Conservation (phyloP, 2,113 vertebrate species). For the Triplophysa rosa region DNA sequence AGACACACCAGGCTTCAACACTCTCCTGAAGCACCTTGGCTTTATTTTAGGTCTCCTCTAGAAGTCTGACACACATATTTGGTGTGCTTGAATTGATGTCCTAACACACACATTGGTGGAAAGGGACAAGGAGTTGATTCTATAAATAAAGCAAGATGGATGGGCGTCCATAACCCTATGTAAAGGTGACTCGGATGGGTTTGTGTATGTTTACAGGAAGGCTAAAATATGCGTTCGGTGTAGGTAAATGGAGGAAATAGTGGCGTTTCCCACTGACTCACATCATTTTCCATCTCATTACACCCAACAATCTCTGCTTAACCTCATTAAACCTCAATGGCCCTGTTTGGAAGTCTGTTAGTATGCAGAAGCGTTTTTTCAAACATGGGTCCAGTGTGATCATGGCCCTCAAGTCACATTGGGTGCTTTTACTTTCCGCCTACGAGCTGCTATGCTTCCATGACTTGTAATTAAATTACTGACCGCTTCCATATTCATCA, state of each 20-base stretch:
- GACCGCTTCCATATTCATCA: slow-evolving; percentile 28
- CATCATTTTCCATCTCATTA: slow-evolving; percentile 18
- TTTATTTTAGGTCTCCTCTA: slow-evolving; percentile 26
- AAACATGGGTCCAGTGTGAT: slow-evolving; percentile 3
- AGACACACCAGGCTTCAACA: neutral
- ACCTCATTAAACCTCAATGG: slow-evolving; percentile 27
- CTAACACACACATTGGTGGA: neutral
- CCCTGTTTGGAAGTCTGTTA: slow-evolving; percentile 16
- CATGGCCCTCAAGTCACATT: neutral
- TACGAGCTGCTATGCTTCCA: neutral
- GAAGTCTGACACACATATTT: slow-evolving; percentile 29
- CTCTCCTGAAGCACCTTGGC: slow-evolving; percentile 14
- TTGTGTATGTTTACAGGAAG: slow-evolving; percentile 2
- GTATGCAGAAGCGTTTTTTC: neutral
- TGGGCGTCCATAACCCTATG: slow-evolving; percentile 3
- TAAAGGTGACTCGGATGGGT: slow-evolving; percentile 15
- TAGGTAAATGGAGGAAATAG: slow-evolving; percentile 29
- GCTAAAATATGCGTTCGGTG: neutral
- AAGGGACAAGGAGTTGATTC: slow-evolving; percentile 5
- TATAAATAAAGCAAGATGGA: slow-evolving; percentile 35
- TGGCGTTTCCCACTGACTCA: slow-evolving; percentile 14
- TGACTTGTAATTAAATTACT: slow-evolving; percentile 24
- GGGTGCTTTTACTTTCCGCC: slow-evolving; percentile 3
- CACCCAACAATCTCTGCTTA: slow-evolving; percentile 15
- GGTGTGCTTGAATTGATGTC: slow-evolving; percentile 18